Base-by-base conservation (phyloP, 1,140 invertebrate species). In the Asbolus verrucosus region DNA sequence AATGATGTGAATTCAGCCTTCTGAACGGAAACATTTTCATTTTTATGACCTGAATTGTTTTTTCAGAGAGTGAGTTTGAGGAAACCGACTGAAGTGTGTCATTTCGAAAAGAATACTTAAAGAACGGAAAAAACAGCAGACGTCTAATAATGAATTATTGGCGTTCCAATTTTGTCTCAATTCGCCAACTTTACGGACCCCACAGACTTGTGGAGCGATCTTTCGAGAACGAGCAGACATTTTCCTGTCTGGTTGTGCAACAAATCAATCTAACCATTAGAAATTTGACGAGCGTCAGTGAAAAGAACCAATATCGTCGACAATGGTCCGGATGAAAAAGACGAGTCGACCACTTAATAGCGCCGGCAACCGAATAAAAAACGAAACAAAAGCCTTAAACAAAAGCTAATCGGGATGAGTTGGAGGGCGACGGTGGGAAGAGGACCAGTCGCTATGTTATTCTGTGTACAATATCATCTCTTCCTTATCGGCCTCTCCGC, bases 401-500 rank as follows among this genome's bases (percentile, higher is more conserved):
- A 71, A 62, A 67, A 67, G 65, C 70, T 67, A 63, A 71, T 71
- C 70, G 50, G 65, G 36, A 27, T n/a, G 19, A 13, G 39, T 38
- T 66, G 67, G 60, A 62, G 50, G 73, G 66, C 66, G 62, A 27
- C 14, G 60, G 65, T 38, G 66, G 18, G 31, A 59, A 63, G 67
- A 71, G 71, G 60, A 67, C 68, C 46, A 54, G 46, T 54, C 46
- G 46, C 46, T 54, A 61, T 70, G 77, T 78, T 77, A 75, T 76
- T 77, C 74, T 74, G 76, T 78, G 70, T 76, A 78, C 75, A 79
- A 78, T 76, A 79, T 77, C 77, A 76, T 80, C 75, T 76, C 76
- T 78, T 78, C 79, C 78, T 81, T 81, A 81, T 81, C 80, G 72
- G 74, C 65, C 72, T 68, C 74, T 77, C 74, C 76, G 77, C 72